Evolutionary conservation across 2,888 invertebrate genomes (phyloP), one percentile per base, ranked within the genome.

Genomic region (Cremastinae sp.): DNA sequence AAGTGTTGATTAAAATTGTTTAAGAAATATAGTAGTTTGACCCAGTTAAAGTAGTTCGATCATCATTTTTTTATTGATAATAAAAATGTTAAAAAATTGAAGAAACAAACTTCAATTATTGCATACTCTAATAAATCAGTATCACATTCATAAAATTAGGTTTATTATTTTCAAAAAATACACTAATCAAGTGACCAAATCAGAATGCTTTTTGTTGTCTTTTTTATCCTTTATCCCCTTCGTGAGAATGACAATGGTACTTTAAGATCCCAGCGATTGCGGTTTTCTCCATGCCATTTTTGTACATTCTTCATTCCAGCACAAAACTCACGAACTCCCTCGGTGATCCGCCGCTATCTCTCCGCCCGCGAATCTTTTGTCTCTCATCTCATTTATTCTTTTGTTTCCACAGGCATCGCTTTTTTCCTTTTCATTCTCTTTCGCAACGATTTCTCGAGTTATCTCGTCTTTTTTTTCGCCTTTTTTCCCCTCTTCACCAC

Each of bases 381-480:
- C 62, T 62, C 75, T 76, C 61, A 68, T 73, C 69, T 72, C 64
- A 64, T 69, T 69, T 69, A 69, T 64, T 76, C 68, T 76, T 73
- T 76, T 73, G 72, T 75, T 72, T 68, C 62, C 12, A 61, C 51
- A 51, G 56, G 7, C 38, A 38, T 54, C 54, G 5, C 58, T 36
- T 45, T 18, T 12, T 45, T 45, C 51, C 5, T 28, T 28, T 28
- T 5, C 28, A 28, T 28, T 28, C 28, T 28, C 28, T 28, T 28
- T 28, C 16, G 12, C 45, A 45, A 18, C 34, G 62, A 66, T 73
- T 64, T 49, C 64, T 58, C 43, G 53, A 72, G 58, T 58, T 59
- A 68, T 68, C 36, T 43, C 18, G 53, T 7, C 16, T 43, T 16
- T 22, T 9, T 20, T 0, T 3, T 0, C n/a, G 22, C 0, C n/a